phyloP scores from a whole-genome alignment of 2,888 invertebrate genomes.

The Anaspis maculata region DNA sequence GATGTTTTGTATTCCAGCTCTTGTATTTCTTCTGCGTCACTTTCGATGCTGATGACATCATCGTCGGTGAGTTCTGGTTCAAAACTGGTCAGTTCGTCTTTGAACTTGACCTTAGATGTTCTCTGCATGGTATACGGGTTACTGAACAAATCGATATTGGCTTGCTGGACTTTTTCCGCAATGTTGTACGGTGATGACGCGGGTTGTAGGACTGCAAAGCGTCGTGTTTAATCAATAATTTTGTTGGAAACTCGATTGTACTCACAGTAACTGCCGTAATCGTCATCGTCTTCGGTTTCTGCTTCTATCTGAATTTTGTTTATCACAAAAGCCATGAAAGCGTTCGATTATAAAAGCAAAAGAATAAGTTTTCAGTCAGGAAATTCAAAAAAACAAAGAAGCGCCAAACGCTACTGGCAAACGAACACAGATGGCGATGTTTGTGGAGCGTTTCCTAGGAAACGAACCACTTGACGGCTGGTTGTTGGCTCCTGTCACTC shows the following conservation, averaged over 20 bases:
- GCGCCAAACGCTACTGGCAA: too few relatives aligned
- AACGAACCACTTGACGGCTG: too few relatives aligned
- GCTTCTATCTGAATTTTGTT: constrained; percentile 3
- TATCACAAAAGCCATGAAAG: constrained; percentile 7
- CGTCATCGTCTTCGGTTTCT: constrained; percentile 14
- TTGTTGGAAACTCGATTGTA: not conserved
- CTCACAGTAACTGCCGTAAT: constrained; percentile 16
- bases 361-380: too few relatives aligned
- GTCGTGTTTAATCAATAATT: constrained; percentile 11
- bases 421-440: constrained; percentile 8
- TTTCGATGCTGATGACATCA: constrained; percentile 39
- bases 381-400: too few relatives aligned
- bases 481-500: too few relatives aligned
- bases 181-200: constrained; percentile 49
- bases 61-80: constrained; percentile 43
- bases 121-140: constrained; percentile 20
- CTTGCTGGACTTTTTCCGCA: constrained; percentile 46
- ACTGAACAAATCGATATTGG: constrained; percentile 45
- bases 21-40: constrained; percentile 27
- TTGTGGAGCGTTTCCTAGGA: constrained; percentile 9
- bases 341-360: constrained; percentile 4
- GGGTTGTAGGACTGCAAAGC: constrained; percentile 41
- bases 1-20: constrained; percentile 19
- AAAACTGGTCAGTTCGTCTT: constrained; percentile 43
- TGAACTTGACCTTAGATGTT: constrained; percentile 43